Evolutionary conservation across 1,140 invertebrate genomes (phyloP).

Genomic region (Caenorhabditis elegans): DNA sequence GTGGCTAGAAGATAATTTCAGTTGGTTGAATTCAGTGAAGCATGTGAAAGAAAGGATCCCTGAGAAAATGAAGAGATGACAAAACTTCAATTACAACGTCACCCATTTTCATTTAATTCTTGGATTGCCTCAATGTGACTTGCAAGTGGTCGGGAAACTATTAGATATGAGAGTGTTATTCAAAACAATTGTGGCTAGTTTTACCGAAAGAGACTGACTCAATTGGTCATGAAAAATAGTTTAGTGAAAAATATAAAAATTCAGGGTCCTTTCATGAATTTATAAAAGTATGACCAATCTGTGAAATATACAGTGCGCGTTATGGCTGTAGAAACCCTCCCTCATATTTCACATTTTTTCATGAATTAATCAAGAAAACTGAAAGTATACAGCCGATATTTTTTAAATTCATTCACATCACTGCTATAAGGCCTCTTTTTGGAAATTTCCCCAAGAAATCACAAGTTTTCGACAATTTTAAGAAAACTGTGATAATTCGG

Average conservation of each 20-base stretch:
- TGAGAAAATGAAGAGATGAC: slow-evolving; percentile 13
- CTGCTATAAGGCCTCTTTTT: too few species aligned
- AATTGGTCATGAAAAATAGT: background rate
- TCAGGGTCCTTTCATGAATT: too few species aligned
- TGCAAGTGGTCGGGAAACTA: background rate
- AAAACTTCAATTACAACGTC: slow-evolving; percentile 32
- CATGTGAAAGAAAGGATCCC: background rate
- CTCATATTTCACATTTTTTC: too few species aligned
- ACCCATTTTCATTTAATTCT: slow-evolving; percentile 28
- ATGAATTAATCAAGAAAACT: too few species aligned
- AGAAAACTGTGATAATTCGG: too few species aligned
- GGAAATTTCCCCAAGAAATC: too few species aligned
- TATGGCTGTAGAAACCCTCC: too few species aligned
- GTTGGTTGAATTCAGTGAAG: slow-evolving; percentile 28
- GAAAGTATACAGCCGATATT: too few species aligned
- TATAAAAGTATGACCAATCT: too few species aligned
- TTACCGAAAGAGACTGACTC: background rate
- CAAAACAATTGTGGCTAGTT: slow-evolving; percentile 16
- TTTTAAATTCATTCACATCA: too few species aligned
- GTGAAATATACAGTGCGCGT: too few species aligned
- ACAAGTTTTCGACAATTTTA: too few species aligned
- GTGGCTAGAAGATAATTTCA: slow-evolving; percentile 21
- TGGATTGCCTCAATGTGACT: background rate
- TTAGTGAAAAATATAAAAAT: background rate
- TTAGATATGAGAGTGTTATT: slow-evolving; percentile 28